A percentile compares a stretch with the other conserved stretches of the same genome.
phyloP scores from a whole-genome alignment of 1,140 invertebrate species.

The Lucilia cuprina region DNA sequence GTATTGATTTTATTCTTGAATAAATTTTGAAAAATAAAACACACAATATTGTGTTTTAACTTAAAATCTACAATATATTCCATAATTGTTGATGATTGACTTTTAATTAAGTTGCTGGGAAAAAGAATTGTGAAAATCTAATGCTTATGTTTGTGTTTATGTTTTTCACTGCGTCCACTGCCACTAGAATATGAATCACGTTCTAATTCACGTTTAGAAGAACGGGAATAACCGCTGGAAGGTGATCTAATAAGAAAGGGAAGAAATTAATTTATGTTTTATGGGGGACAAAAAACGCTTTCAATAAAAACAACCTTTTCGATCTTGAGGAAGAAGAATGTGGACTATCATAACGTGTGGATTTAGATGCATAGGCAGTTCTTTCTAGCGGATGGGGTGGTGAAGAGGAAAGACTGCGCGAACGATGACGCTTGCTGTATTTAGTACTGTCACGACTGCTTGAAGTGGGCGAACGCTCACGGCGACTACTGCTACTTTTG shows the following conservation, averaged over 20 bases:
- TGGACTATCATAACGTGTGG: conserved; percentile 47
- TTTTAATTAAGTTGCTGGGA: not conserved
- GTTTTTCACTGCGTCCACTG: conserved; percentile 49
- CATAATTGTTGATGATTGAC: not conserved
- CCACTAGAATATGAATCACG: conserved; percentile 36
- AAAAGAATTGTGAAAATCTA: conserved; percentile 24
- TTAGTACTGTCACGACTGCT: conserved; percentile 45
- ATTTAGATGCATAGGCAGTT: conserved; percentile 39
- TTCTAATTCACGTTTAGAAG: conserved; percentile 36
- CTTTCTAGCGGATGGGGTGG: conserved; percentile 49
- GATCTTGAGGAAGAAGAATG: conserved; percentile 37
- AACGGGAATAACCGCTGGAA: conserved; percentile 38
- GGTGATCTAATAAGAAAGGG: conserved; percentile 38
- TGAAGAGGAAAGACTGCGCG: conserved; percentile 51
- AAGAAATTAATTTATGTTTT: not conserved
- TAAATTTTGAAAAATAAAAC: not conserved
- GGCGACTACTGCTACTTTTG: conserved; percentile 37
- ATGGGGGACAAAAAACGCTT: not conserved
- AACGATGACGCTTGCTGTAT: conserved; percentile 52
- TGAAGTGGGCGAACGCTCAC: conserved; percentile 26
- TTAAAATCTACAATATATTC: not conserved
- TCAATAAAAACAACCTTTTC: conserved; percentile 12
- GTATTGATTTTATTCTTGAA: not conserved
- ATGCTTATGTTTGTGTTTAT: conserved; percentile 56
- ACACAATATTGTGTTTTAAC: too few relatives aligned